Evolutionary conservation across 2,797 vertebrate genomes (phyloP), one percentile per base, ranked within the genome.

Genomic region (Lutra lutra): DNA sequence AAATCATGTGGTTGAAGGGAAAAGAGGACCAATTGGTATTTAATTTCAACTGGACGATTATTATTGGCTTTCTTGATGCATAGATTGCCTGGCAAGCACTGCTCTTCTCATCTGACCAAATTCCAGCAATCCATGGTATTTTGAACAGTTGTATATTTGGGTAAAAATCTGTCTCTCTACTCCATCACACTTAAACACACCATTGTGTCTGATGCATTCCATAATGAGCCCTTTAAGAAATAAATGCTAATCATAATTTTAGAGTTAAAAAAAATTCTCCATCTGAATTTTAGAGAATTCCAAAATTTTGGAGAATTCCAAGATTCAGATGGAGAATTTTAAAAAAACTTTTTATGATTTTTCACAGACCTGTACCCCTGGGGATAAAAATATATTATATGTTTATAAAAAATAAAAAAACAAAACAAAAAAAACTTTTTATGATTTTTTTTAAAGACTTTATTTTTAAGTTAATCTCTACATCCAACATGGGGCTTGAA

Each of bases 401-500:
- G n/a, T n/a, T n/a, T n/a, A n/a, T n/a, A n/a, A n/a, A n/a, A n/a
- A n/a, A n/a, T n/a, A n/a, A n/a, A n/a, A n/a, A n/a, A n/a, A n/a
- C n/a, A n/a, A n/a, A n/a, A n/a, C n/a, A n/a, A 58, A 92, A n/a
- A n/a, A n/a, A 77, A 66, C 86, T 94, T 79, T 95, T 72, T 85
- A 54, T 86, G 46, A 80, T 40, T 86, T 89, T 43, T 75, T 75
- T 46, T 10, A 4, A 46, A 46, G 72, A 46, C 29, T 75, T 46
- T 75, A 46, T 75, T 46, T 73, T 73, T 43, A 73, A 43, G 72
- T 73, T 73, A 73, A 73, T 73, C 72, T 73, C 38, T 73, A 14
- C 25, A 15, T 27, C 25, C 10, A 73, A 43, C 25, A 29, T 25
- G 7, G 38, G 13, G 7, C 23, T 27, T 1, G 2, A 73, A 73